Base-by-base conservation (phyloP, 2,888 invertebrate genomes). In the Chaetogeoica ovagalla region DNA sequence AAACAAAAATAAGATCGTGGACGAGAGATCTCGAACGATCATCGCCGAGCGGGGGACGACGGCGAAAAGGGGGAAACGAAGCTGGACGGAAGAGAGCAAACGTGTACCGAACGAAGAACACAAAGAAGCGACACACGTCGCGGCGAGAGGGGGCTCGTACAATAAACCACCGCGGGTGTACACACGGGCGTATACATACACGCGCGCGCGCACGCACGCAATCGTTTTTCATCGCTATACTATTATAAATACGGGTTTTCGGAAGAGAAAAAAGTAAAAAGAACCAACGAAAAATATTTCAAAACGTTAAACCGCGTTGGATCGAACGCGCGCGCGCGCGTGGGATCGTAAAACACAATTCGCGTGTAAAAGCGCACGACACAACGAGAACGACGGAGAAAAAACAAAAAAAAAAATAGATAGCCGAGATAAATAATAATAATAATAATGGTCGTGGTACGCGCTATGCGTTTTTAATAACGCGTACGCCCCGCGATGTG, bases 111-210 rank as follows among this genome's bases (percentile, higher is more conserved):
- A 71, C 71, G 65, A 57, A n/a, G 65, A 63, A 57, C 13, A 79
- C 62, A 79, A 79, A 79, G 71, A 30, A 30, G 30, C n/a, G 65
- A 37, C 57, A 57, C 71, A 79, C 23, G 43, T 15, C 30, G 30
- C n/a, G n/a, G n/a, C n/a, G n/a, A n/a, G n/a, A 13, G 79, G 65
- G 79, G 65, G 71, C 59, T 79, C 70, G 63, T 55, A 79, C 57
- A 79, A 79, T 65, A 71, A 65, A 70, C 74, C 37, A 55, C 66
- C 17, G 15, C n/a, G n/a, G 4, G 15, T 19, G 13, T 15, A 13
- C 21, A 68, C 21, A 68, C 37, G 37, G 13, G 55, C 19, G 39
- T 30, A 30, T 4, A 30, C 30, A 4, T n/a, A n/a, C n/a, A 13
- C 21, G 52, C 21, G 52, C 37, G 37, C 19, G 55, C 19, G 39